Percentiles rank a stretch among this genome's conserved stretches.
Conservation (phyloP, 2,797 vertebrate genomes). For the Mus caroli region DNA sequence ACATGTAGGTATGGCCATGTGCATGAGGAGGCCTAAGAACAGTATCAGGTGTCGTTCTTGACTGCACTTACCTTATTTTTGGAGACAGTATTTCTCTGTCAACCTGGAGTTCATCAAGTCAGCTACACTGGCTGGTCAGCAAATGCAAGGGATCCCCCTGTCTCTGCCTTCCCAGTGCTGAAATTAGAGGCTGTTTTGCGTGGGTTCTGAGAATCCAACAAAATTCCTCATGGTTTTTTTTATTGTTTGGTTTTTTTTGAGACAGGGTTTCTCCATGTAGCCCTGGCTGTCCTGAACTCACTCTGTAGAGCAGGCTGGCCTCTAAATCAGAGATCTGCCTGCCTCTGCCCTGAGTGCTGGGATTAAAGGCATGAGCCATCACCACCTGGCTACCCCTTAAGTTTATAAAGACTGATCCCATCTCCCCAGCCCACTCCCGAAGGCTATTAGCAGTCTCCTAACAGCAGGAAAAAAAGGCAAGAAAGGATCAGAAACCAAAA, state of each 20-base stretch:
- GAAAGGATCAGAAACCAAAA: slow-evolving; percentile 47
- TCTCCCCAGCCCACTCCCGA: neutral
- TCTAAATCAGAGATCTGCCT: neutral
- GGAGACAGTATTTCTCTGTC: neutral
- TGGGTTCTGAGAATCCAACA: neutral
- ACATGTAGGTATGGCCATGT: neutral
- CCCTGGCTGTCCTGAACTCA: neutral
- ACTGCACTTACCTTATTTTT: neutral
- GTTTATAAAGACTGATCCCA: neutral
- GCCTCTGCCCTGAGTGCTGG: neutral
- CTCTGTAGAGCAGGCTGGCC: neutral
- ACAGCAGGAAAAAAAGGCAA: slow-evolving; percentile 32
- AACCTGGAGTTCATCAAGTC: neutral
- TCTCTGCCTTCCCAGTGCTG: neutral
- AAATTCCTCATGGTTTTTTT: neutral
- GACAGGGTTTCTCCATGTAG: neutral
- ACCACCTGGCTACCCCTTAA: neutral
- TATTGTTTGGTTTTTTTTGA: neutral
- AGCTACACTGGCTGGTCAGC: neutral
- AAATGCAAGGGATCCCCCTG: neutral
- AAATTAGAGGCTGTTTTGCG: neutral
- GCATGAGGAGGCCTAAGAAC: neutral
- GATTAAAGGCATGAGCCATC: neutral
- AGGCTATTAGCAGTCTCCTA: neutral
- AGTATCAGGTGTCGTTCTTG: neutral